Conservation (phyloP, 2,888 invertebrate species). For the Caenorhabditis drosophilae region DNA sequence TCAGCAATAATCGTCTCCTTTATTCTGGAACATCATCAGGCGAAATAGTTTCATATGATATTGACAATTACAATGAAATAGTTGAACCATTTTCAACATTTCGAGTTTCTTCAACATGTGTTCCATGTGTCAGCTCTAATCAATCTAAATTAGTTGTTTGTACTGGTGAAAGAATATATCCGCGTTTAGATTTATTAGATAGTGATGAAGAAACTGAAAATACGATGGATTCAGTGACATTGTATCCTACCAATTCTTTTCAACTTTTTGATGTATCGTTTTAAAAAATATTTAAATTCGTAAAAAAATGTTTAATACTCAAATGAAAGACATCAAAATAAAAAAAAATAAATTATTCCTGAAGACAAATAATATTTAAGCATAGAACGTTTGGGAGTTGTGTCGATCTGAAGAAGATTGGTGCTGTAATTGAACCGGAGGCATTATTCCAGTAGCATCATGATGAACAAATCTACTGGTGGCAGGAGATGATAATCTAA, state of each 20-base stretch:
- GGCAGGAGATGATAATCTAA: constrained; percentile 52
- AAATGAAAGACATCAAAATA: background rate
- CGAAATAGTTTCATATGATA: constrained; percentile 14
- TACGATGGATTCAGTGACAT: background rate
- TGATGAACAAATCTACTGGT: constrained; percentile 62
- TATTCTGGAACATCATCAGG: constrained; percentile 32
- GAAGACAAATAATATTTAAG: background rate
- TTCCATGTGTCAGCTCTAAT: constrained; percentile 23
- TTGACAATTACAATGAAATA: constrained; percentile 8
- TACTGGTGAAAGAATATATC: constrained; percentile 18
- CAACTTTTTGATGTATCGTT: constrained; percentile 20
- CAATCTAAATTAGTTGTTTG: constrained; percentile 8
- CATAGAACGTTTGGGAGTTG: constrained; percentile 7
- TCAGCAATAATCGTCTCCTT: constrained; percentile 6
- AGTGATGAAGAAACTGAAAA: constrained; percentile 3
- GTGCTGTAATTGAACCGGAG: constrained; percentile 40
- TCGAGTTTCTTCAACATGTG: constrained; percentile 9
- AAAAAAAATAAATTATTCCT: constrained; percentile 4
- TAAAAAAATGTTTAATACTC: background rate
- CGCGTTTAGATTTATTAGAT: constrained; percentile 2
- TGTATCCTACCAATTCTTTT: constrained; percentile 12
- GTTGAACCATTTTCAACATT: constrained; percentile 7
- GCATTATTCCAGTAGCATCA: constrained; percentile 59
- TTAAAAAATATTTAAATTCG: too few relatives aligned
- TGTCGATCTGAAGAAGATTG: constrained; percentile 12